These are phyloP conservation scores for Dryocosmus kuriphilus DNA, from an alignment of 2,888 invertebrate genomes.

Conservation along the genomic window DNA sequence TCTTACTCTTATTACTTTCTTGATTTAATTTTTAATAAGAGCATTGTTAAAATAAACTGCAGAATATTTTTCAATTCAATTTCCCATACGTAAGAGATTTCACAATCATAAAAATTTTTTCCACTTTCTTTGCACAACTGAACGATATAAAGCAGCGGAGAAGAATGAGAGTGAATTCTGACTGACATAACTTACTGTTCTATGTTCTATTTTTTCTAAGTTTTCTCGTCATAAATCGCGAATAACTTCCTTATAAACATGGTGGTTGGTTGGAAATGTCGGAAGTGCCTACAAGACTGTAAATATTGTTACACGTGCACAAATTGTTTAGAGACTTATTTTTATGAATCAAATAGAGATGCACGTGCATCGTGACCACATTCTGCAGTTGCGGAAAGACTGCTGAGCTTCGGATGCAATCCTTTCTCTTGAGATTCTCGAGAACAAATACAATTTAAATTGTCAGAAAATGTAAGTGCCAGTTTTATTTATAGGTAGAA, in stretches of 20 bases:
- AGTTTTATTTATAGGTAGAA: not conserved
- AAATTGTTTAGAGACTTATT: constrained; percentile 9
- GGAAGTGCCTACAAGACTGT: not conserved
- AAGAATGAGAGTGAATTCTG: not conserved
- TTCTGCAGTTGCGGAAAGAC: not conserved
- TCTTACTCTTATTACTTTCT: not conserved
- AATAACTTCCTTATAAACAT: constrained; percentile 39
- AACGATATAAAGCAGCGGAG: not conserved
- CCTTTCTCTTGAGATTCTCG: constrained; percentile 18
- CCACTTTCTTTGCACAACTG: not conserved
- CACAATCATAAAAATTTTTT: constrained; percentile 5
- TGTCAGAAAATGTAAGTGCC: not conserved
- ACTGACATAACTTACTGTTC: constrained; percentile 23
- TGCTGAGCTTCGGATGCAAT: not conserved
- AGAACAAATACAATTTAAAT: not conserved
- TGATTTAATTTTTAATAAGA: not conserved
- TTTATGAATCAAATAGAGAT: not conserved
- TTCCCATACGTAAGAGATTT: constrained; percentile 8
- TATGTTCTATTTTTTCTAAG: not conserved
- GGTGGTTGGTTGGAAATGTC: constrained; percentile 17
- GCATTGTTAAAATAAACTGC: not conserved
- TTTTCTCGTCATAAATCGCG: constrained; percentile 27
- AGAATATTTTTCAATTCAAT: not conserved
- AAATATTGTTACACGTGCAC: constrained; percentile 5
- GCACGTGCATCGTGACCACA: not conserved